A percentile compares a stretch with the other conserved stretches of the same genome.
Conservation (phyloP, 2,113 vertebrate species). For the Excalfactoria chinensis region DNA sequence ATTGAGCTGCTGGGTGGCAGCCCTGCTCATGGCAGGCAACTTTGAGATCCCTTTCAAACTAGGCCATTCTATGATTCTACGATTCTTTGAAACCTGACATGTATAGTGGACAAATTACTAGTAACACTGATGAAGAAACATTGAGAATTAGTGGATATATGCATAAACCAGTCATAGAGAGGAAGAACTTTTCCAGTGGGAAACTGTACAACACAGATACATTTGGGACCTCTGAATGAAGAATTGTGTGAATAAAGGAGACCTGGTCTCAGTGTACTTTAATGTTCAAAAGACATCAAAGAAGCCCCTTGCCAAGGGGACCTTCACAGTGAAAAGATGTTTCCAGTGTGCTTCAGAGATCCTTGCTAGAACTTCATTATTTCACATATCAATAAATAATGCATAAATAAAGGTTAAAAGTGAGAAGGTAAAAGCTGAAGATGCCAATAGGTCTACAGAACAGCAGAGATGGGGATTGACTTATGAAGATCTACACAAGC, state of each 20-base stretch:
- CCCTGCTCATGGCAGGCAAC: no score
- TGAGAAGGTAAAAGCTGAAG: background rate
- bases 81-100: background rate
- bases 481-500: background rate
- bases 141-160: background rate
- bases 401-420: background rate
- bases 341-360: no score
- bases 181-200: background rate
- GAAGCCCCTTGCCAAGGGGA: background rate
- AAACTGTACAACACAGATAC: background rate
- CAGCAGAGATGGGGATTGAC: background rate
- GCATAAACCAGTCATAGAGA: background rate
- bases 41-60: no score
- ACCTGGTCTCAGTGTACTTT: background rate
- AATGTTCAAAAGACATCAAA: background rate
- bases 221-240: background rate
- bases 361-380: background rate
- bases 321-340: background rate
- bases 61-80: no score
- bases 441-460: background rate
- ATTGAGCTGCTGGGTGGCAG: no score
- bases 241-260: background rate
- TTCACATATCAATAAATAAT: background rate
- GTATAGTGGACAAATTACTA: background rate
- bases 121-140: background rate